Evolutionary conservation across 1,140 invertebrate species (phyloP), one percentile per base, ranked within the genome.

Genomic region (Caerostris darwini): DNA sequence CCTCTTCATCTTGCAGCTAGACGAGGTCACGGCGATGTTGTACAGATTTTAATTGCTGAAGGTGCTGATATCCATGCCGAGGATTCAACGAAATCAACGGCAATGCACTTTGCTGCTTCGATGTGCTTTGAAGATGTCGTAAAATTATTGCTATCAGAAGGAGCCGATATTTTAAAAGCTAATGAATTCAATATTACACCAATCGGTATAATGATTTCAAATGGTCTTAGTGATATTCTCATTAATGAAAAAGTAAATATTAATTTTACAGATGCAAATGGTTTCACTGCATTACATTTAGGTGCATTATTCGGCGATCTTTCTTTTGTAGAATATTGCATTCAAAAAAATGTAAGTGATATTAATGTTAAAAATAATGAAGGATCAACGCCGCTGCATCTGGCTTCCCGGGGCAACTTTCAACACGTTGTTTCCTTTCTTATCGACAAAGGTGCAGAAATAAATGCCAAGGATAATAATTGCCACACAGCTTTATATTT

Each of bases 21-120:
- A 95, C 98, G 98, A 95, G 99, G 99, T 0, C 99, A 99, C 95
- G 98, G 99, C 5, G 98, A 98, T 7, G 99, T 99, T 95, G 99
- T 99, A 94, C 99, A 99, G 96, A 0, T 4, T 17, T 67, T 67
- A 6, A 10, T 67, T 5, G 5, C 5, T 17, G 17, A 1, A 6
- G 3, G 10, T 7, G 3, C 10, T 67, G 7, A 67, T 67, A 17
- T 67, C 5, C 5, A 67, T 67, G 12, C n/a, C n/a, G 14, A 5
- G n/a, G 14, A n/a, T 3, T 67, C n/a, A 14, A 0, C 61, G 3
- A n/a, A n/a, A 2, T 17, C 10, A 4, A 67, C 61, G 6, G 17
- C 61, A 4, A 6, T 67, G 61, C 61, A 67, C 12, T n/a, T 67
- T n/a, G n/a, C 14, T 12, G 17, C 61, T 6, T 67, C 6, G 0